These are phyloP conservation scores for Urocynchramus pylzowi DNA, from an alignment of 2,113 vertebrate species.

Conservation along the genomic window DNA sequence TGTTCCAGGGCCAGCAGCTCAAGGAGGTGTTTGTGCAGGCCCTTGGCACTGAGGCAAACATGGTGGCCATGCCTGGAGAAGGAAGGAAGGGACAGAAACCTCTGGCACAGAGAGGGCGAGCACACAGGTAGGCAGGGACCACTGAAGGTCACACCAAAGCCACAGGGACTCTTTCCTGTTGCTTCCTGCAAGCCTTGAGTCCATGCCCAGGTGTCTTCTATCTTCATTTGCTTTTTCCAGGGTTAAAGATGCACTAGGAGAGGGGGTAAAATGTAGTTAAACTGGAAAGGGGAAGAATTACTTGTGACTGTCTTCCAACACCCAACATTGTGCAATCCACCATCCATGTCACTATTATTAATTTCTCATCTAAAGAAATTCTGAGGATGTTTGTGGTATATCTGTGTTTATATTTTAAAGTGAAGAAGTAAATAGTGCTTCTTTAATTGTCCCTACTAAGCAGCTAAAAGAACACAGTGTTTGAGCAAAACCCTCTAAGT, in stretches of 20 bases:
- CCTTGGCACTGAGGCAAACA: neutral
- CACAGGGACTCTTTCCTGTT: neutral
- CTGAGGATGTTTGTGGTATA: neutral
- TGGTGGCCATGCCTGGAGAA: neutral
- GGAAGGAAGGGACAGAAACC: neutral
- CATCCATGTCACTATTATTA: neutral
- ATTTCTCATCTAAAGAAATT: neutral
- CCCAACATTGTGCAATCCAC: neutral
- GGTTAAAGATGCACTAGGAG: neutral
- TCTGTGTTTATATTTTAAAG: neutral
- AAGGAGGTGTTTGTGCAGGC: neutral
- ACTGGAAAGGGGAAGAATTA: neutral
- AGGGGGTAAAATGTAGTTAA: neutral
- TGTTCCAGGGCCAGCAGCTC: fast-evolving
- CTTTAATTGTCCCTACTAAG: neutral
- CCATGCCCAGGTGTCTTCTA: neutral
- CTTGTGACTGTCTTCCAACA: neutral
- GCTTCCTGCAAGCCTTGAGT: neutral
- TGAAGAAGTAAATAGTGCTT: neutral
- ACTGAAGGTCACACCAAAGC: neutral
- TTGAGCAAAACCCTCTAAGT: neutral
- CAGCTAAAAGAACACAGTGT: neutral
- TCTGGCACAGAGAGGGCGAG: no score
- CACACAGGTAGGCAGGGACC: fast-evolving
- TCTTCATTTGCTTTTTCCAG: neutral